Evolutionary conservation across 2,113 vertebrate genomes (phyloP), one percentile per base, ranked within the genome.

Genomic region (Silurus glanis): DNA sequence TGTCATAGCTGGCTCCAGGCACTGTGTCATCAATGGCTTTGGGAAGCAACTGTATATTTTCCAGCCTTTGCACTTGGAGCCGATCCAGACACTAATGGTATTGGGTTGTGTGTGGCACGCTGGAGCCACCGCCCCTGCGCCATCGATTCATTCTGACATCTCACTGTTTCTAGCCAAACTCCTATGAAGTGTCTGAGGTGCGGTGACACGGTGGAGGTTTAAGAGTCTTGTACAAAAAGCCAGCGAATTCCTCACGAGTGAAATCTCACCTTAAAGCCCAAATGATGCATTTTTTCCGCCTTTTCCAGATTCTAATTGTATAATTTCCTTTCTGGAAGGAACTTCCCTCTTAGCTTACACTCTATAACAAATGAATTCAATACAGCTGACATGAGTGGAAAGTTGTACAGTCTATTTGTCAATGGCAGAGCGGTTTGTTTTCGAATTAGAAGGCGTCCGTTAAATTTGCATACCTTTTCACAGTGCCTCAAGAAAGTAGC

Each of bases 31-130:
- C 82, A 85, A 62, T 55, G 37, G 89, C 80, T 78, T 82, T 45
- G 13, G 82, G 56, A 86, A 61, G 81, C 51, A 69, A 83, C 78
- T 90, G 72, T 87, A 79, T 87, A 89, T 84, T 74, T 86, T 85
- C 74, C 56, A 82, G 55, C 62, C 69, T 87, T 86, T 86, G 61
- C 56, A 37, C 76, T 85, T 89, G 89, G 90, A 88, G 87, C 53
- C 23, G 17, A 1, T 89, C 87, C 86, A 87, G 84, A 84, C 79
- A 83, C 86, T 89, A 89, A 89, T 88, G 86, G 88, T 83, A 87
- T 90, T 89, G 80, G 87, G 83, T 25, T 37, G 49, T 62, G 76
- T 81, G 87, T 84, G 84, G 59, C 2, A 14, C 37, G 13, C 66
- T 71, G 79, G 72, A 71, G 67, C 74, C 79, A 80, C 58, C 4